Base-by-base conservation (phyloP, 2,113 vertebrate species). In the Asarcornis scutulata region DNA sequence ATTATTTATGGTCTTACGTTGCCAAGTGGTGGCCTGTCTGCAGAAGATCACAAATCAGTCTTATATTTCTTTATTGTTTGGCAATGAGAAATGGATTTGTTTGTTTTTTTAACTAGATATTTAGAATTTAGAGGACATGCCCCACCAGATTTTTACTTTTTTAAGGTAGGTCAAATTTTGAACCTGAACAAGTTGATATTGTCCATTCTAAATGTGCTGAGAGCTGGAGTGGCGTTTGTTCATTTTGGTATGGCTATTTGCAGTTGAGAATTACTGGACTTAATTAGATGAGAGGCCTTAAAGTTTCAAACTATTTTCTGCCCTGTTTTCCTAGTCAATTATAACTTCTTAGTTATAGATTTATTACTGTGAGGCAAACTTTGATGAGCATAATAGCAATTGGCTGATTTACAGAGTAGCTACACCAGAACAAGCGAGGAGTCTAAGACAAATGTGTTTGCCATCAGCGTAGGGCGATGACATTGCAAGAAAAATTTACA, bases 61-160 rank as follows among this genome's bases (percentile, higher is more conserved):
- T 92, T 94, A 46, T 82, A 92, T 93, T 97, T 96, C 95, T 66
- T 94, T 84, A 91, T 95, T 91, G 88, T 69, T 82, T 96, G 86
- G 95, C 94, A 94, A 89, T 96, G 89, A 96, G 96, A 96, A 96
- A 95, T 93, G 94, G 95, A 96, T 96, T 88, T 97, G 94, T 97
- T 97, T 97, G 95, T 87, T 96, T 95, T 93, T 96, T 93, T 95
- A 94, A 96, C 84, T 96, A 96, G 95, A 96, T 96, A 85, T 94
- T 97, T 97, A 97, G 89, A 96, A 91, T 96, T 97, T 97, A 97
- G 95, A 97, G 91, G 96, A 97, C 95, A 96, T 95, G 59, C 75
- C 94, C 91, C 36, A 89, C 93, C 91, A 95, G 96, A 94, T 96
- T 96, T 96, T 96, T 95, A 94, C 95, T 95, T 95, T 96, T 94